phyloP scores from a whole-genome alignment of 2,113 vertebrate species.

The Tachycineta bicolor region DNA sequence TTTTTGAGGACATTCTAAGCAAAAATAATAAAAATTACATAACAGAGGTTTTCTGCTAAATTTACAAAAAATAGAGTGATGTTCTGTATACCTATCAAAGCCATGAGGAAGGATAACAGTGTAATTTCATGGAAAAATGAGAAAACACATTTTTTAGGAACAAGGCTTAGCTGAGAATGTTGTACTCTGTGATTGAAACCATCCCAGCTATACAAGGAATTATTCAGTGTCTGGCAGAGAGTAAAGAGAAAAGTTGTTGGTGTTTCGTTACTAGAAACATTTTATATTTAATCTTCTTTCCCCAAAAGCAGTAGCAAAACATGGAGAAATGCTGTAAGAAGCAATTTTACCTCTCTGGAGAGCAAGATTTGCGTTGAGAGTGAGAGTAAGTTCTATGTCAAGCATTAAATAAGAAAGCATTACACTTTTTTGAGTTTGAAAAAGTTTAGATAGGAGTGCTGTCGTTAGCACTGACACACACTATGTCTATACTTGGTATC shows the following conservation, averaged over 20 bases:
- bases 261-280: neutral
- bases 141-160: neutral
- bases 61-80: neutral
- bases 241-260: neutral
- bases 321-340: neutral
- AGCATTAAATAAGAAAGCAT: neutral
- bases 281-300: conserved; percentile 1
- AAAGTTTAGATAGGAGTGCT: neutral
- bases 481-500: neutral
- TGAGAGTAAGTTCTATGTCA: neutral
- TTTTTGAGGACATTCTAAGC: neutral
- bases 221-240: neutral
- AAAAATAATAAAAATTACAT: neutral
- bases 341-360: neutral
- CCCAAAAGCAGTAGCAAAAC: neutral
- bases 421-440: neutral
- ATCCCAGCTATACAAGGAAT: neutral
- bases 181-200: neutral
- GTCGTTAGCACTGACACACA: neutral
- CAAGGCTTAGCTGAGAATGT: neutral
- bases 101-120: neutral
- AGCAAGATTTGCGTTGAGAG: neutral
- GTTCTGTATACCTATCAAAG: neutral
- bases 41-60: neutral
- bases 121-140: neutral